Conservation (phyloP, 2,797 vertebrate species). For the Mus caroli region DNA sequence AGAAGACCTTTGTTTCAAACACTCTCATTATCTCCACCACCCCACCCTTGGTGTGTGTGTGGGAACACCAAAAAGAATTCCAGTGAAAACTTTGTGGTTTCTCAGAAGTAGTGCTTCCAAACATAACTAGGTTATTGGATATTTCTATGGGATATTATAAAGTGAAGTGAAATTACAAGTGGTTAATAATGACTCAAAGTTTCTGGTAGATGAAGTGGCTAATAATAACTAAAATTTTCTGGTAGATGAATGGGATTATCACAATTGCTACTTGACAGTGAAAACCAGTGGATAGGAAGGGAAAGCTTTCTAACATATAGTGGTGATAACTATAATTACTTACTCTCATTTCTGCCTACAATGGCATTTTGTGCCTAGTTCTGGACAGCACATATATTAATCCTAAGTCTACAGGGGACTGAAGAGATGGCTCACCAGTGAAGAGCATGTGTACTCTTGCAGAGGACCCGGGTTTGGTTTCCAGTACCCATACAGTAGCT, state of each 20-base stretch:
- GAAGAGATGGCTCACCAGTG: neutral
- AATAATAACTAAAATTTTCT: constrained; percentile 56
- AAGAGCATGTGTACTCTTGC: neutral
- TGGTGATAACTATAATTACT: constrained; percentile 50
- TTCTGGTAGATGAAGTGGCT: constrained; percentile 55
- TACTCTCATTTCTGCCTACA: constrained; percentile 31
- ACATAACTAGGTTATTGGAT: constrained; percentile 44
- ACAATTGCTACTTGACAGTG: constrained; percentile 36
- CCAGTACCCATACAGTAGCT: neutral
- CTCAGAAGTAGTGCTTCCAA: constrained; percentile 31
- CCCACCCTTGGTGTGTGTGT: neutral
- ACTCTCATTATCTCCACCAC: too few species aligned
- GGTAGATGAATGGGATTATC: constrained; percentile 56
- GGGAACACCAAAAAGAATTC: constrained; percentile 21
- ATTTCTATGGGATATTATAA: constrained; percentile 58
- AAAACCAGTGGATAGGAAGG: constrained; percentile 55
- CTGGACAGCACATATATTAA: neutral
- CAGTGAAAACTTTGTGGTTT: constrained; percentile 67
- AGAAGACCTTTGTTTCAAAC: neutral
- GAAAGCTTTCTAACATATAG: constrained; percentile 39
- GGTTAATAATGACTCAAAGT: constrained; percentile 51
- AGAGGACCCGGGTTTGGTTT: neutral
- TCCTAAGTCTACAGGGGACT: neutral
- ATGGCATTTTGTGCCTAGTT: constrained; percentile 44
- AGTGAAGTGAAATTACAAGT: constrained; percentile 57